Evolutionary conservation across 2,113 vertebrate genomes (phyloP), one percentile per base, ranked within the genome.

Genomic region (Strix uralensis): DNA sequence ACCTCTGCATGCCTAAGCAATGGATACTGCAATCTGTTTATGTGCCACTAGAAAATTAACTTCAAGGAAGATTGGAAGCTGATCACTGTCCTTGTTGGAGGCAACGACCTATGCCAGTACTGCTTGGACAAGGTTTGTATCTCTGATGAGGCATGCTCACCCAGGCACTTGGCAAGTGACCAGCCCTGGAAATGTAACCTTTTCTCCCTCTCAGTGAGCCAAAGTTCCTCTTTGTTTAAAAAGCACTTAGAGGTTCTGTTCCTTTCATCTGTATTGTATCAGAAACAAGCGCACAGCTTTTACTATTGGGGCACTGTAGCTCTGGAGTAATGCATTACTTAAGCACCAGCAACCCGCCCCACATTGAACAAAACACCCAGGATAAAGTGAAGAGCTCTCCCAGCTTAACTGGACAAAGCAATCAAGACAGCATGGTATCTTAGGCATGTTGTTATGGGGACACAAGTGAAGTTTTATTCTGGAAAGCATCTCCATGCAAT

Each of bases 1-100:
- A n/a, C 57, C 72, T 81, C 65, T 79, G 30, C 69, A 11, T 77
- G 73, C 81, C 80, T 80, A 62, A 93, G 49, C 66, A 84, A 71
- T 26, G 26, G 69, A 57, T 58, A 40, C 57, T 84, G 55, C 38
- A 55, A 79, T 80, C 54, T 90, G 44, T 96, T 88, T 88, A 71
- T 96, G 40, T 88, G n/a, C 90, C 77, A 23, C 78, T 75, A 99
- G 99, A 87, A 97, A 13, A 98, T 99, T 82, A 97, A 99, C 96
- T 98, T 99, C 94, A 79, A 98, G 67, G 97, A 98, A 16, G 99
- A 99, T 93, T 99, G 99, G 99, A 99, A 99, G 97, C 95, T 99
- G 96, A 98, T 99, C 96, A 99, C 99, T 8, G 84, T 99, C 87
- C 98, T 99, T 46, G 95, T 99, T 55, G 99, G 99, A 92, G 97